Base-by-base conservation (phyloP, 1,140 invertebrate genomes). In the Heliothis subflexa region DNA sequence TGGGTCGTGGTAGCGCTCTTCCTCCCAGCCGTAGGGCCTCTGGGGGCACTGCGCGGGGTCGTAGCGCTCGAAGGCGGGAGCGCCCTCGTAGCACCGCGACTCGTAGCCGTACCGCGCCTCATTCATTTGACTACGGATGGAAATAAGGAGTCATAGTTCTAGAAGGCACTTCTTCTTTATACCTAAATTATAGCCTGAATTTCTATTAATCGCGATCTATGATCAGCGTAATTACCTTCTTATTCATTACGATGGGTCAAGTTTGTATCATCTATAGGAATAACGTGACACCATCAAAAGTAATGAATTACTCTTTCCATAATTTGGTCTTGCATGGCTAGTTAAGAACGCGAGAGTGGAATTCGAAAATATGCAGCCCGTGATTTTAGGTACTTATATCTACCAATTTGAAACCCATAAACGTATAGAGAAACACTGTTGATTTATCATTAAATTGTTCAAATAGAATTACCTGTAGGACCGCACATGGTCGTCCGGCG, bases 11-110 rank as follows among this genome's bases (percentile, higher is more conserved):
- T 79, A 96, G 85, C 81, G 95, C 91, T 92, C 96, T 91, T 94
- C 89, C 94, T 95, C 94, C 92, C 91, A 93, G 79, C 90, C 91
- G 91, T 94, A 95, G 61, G 94, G 90, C 73, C 91, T 87, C 82
- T 95, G 89, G 33, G 91, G 88, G 73, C 92, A 93, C 81, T 93
- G 91, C 64, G 90, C 91, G 25, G 96, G 95, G 84, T 97, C 97
- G 91, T 97, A 97, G 16, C 97, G 95, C 85, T 97, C 97, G 90
- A 97, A 97, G 0, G 96, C 96, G 0, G 96, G 95, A 0, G 95
- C 94, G 57, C 95, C 95, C 25, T 96, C 96, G 92, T 96, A 96
- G 47, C 95, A 95, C 64, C 96, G 88, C 12, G 95, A 92, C 72
- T 95, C 94, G 84, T 95, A 95, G 21, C 91, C 91, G 77, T 94